Conservation (phyloP, 2,797 vertebrate genomes). For the Lutjanus argentimaculatus region DNA sequence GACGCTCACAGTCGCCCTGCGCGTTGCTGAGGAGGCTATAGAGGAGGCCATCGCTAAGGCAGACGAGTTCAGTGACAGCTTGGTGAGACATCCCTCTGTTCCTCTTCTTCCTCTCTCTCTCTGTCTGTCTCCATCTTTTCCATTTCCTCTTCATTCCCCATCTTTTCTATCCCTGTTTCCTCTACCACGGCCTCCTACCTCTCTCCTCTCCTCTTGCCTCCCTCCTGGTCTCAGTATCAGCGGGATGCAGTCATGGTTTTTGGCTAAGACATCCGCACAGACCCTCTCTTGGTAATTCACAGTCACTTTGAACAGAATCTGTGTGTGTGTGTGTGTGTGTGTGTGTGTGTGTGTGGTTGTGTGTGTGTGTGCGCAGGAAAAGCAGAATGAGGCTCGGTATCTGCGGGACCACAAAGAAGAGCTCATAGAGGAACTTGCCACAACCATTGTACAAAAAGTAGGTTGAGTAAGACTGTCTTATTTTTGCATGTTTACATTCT, state of each 20-base stretch:
- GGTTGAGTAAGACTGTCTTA: conserved; percentile 26
- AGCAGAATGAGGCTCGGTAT: conserved; percentile 96
- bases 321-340: conserved; percentile 24
- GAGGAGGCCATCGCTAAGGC: conserved; percentile 97
- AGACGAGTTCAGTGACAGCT: conserved; percentile 93
- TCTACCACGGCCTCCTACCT: conserved; percentile 20
- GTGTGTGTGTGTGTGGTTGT: conserved; percentile 38
- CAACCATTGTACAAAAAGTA: conserved; percentile 96
- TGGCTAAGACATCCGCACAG: conserved; percentile 41
- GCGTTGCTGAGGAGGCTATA: conserved; percentile 97
- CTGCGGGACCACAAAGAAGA: conserved; percentile 95
- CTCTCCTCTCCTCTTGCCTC: conserved; percentile 14
- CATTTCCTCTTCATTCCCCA: not conserved
- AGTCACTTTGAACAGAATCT: conserved; percentile 43
- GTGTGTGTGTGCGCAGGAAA: conserved; percentile 86
- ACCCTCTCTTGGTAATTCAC: conserved; percentile 46
- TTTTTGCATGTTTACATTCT: conserved; percentile 9
- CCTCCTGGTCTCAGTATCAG: conserved; percentile 51
- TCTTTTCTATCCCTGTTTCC: conserved; percentile 12
- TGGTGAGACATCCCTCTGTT: conserved; percentile 86
- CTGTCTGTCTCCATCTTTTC: not conserved
- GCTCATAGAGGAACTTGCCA: conserved; percentile 94
- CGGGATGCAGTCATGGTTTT: conserved; percentile 57
- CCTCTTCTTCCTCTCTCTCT: not conserved
- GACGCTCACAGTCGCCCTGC: conserved; percentile 94